Evolutionary conservation across 2,797 vertebrate species (phyloP).

Genomic region (Etheostoma perlongum): DNA sequence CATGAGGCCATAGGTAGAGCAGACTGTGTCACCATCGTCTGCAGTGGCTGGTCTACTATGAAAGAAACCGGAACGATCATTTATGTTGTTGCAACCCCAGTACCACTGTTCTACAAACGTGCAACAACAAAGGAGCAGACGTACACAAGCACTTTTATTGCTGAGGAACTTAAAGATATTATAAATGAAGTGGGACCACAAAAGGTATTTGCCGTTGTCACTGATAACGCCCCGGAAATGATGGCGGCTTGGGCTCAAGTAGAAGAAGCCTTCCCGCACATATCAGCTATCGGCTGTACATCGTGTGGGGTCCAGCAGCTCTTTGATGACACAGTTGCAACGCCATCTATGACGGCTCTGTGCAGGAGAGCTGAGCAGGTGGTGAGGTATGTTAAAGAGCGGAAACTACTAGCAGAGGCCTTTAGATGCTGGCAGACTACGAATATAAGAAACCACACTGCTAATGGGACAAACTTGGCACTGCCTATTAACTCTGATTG

Average conservation of each 20-base stretch:
- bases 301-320: slow-evolving; percentile 35
- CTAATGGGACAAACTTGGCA: slow-evolving; percentile 23
- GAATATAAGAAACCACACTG: slow-evolving; percentile 27
- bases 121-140: slow-evolving; percentile 38
- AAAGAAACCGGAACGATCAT: slow-evolving; percentile 35
- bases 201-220: slow-evolving; percentile 62
- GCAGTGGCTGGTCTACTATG: slow-evolving; percentile 36
- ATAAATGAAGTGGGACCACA: slow-evolving; percentile 64
- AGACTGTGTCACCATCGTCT: slow-evolving; percentile 54
- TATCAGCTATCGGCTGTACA: slow-evolving; percentile 55
- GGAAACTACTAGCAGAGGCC: slow-evolving; percentile 22
- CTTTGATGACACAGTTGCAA: slow-evolving; percentile 36
- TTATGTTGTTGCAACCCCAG: slow-evolving; percentile 53
- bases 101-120: slow-evolving; percentile 60
- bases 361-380: slow-evolving; percentile 62
- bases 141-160: slow-evolving; percentile 12
- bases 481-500: slow-evolving; percentile 41
- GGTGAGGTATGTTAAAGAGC: slow-evolving; percentile 40
- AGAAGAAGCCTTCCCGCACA: slow-evolving; percentile 65
- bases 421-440: slow-evolving; percentile 41
- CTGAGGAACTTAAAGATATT: slow-evolving; percentile 52
- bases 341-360: slow-evolving; percentile 51
- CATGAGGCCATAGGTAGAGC: slow-evolving; percentile 56
- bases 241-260: slow-evolving; percentile 48
- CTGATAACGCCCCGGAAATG: slow-evolving; percentile 56